Conservation (phyloP, 2,888 invertebrate genomes). For the Isotomurus palustris region DNA sequence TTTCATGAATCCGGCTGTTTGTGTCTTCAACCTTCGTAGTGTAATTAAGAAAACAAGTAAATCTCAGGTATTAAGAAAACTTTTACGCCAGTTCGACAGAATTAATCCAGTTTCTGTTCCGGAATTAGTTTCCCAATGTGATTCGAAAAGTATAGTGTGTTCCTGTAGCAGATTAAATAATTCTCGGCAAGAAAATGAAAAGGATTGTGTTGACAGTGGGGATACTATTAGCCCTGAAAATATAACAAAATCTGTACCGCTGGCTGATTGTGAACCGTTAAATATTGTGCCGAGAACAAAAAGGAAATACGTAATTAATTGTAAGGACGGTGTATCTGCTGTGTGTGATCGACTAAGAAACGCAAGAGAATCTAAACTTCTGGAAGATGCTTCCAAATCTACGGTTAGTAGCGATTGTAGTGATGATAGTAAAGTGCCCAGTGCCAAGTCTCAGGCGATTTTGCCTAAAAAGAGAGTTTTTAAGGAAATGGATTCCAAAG, state of each 20-base stretch:
- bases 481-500: slow-evolving; percentile 26
- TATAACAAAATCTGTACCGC: neutral
- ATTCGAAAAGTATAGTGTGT: too few relatives aligned
- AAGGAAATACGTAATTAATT: neutral
- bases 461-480: slow-evolving; percentile 34
- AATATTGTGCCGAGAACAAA: neutral
- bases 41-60: too few relatives aligned
- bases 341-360: neutral
- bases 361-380: neutral
- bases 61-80: too few relatives aligned
- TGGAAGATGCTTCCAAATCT: slow-evolving; percentile 10
- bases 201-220: too few relatives aligned
- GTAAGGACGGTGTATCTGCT: neutral
- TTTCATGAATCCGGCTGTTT: slow-evolving; percentile 39
- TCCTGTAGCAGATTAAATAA: too few relatives aligned
- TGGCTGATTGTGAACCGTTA: neutral
- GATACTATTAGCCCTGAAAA: too few relatives aligned
- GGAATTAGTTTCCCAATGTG: too few relatives aligned
- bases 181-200: too few relatives aligned
- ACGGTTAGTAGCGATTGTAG: slow-evolving; percentile 9
- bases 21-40: slow-evolving; percentile 31
- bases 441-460: slow-evolving; percentile 8
- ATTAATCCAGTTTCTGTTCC: too few relatives aligned
- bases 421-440: slow-evolving; percentile 3
- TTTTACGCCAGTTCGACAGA: too few relatives aligned